Evolutionary conservation across 2,797 vertebrate species (phyloP).

Genomic region (Hyperoplus immaculatus): DNA sequence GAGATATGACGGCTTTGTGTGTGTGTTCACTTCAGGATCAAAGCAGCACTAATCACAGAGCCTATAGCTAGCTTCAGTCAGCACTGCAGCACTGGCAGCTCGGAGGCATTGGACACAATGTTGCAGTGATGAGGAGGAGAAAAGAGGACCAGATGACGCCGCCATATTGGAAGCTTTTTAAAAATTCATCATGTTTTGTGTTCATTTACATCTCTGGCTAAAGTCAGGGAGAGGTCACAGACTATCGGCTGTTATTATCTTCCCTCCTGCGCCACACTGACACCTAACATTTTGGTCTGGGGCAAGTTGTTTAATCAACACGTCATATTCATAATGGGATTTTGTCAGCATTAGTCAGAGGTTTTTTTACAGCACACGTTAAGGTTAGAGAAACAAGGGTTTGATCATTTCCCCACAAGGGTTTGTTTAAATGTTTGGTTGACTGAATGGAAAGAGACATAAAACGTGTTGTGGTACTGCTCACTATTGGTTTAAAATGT

Average conservation of each 20-base stretch:
- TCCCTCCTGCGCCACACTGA: neutral
- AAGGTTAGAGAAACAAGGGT: neutral
- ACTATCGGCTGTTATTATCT: slow-evolving; percentile 14
- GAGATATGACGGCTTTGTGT: neutral
- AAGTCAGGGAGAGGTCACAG: slow-evolving; percentile 66
- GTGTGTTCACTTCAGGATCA: slow-evolving; percentile 22
- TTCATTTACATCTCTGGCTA: slow-evolving; percentile 58
- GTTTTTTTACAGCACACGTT: neutral
- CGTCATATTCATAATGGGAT: neutral
- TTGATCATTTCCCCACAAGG: neutral
- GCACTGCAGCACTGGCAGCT: slow-evolving; percentile 55
- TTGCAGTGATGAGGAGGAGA: slow-evolving; percentile 33
- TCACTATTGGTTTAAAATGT: neutral
- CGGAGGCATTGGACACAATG: slow-evolving; percentile 44
- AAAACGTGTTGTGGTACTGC: neutral
- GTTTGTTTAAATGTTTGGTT: neutral
- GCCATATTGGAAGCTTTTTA: slow-evolving; percentile 74
- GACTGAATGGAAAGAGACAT: neutral
- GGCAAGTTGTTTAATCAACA: slow-evolving; percentile 7
- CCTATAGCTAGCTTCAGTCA: slow-evolving; percentile 18
- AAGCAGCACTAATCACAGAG: slow-evolving; percentile 33
- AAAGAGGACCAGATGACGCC: slow-evolving; percentile 72
- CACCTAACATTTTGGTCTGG: slow-evolving; percentile 20
- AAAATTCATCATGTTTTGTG: slow-evolving; percentile 65
- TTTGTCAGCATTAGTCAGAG: slow-evolving; percentile 4